Evolutionary conservation across 2,113 vertebrate species (phyloP).

Genomic region (Alethe castanea): DNA sequence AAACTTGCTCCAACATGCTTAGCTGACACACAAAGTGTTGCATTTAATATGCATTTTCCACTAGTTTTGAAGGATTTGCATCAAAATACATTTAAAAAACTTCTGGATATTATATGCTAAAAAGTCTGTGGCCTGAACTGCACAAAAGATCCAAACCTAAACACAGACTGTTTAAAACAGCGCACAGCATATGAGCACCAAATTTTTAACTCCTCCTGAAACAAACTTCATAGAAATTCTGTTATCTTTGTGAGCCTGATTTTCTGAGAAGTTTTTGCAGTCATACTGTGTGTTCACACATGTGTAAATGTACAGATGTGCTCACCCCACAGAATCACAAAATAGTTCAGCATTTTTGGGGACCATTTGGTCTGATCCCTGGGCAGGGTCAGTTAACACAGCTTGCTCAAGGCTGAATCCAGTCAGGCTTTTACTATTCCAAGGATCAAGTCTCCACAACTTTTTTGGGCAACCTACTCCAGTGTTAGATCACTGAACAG

Average conservation of each 20-base stretch:
- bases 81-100: neutral
- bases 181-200: rapidly evolving
- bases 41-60: neutral
- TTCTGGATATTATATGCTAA: neutral
- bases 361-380: neutral
- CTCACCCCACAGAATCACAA: neutral
- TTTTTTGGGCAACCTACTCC: neutral
- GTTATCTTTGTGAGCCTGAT: neutral
- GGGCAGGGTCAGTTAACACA: neutral
- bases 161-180: neutral
- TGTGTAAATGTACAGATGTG: neutral
- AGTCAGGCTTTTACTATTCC: neutral
- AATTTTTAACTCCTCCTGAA: neutral
- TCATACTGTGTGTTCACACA: neutral
- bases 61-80: neutral
- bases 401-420: neutral
- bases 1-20: neutral
- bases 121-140: neutral
- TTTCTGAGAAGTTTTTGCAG: neutral
- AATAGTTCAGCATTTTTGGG: neutral
- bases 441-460: neutral
- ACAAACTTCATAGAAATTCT: neutral
- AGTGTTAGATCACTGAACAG: neutral
- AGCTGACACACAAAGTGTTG: neutral
- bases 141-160: neutral